Percentiles rank a stretch among this genome's conserved stretches.
These are phyloP conservation scores for Nesidiocoris tenuis DNA, from an alignment of 2,888 invertebrate species.

Conservation along the genomic window DNA sequence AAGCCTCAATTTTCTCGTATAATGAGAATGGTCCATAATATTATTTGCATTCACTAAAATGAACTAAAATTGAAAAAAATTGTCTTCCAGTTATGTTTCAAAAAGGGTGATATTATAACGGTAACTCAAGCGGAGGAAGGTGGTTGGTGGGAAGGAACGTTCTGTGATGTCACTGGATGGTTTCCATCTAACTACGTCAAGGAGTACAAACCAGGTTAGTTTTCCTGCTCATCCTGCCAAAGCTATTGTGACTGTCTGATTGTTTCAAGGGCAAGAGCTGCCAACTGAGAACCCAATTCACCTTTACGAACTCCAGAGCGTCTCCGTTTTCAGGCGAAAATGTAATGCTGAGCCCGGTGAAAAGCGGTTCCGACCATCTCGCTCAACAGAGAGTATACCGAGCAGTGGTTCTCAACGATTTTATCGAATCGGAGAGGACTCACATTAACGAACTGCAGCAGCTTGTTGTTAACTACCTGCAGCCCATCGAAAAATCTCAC, in stretches of 20 bases:
- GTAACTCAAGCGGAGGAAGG: constrained; percentile 95
- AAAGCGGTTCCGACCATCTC: constrained; percentile 50
- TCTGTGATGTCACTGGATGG: constrained; percentile 95
- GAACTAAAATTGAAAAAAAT: no score
- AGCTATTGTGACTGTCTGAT: no score
- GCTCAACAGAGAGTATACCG: constrained; percentile 71
- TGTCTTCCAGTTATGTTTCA: constrained; percentile 82
- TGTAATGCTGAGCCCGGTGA: constrained; percentile 46
- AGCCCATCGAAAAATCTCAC: constrained; percentile 80
- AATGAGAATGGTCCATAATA: no score
- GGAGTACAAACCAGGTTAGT: constrained; percentile 71
- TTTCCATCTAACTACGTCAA: constrained; percentile 97
- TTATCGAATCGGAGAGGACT: constrained; percentile 88
- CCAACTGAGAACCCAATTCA: no score
- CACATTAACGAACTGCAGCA: constrained; percentile 88
- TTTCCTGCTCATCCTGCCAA: no score
- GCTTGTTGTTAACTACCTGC: constrained; percentile 78
- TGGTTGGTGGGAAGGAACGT: constrained; percentile 99
- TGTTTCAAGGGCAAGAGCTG: no score
- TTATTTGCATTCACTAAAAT: no score
- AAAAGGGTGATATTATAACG: constrained; percentile 93
- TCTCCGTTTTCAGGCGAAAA: constrained; percentile 37
- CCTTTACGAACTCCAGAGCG: no score
- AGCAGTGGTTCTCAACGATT: constrained; percentile 81
- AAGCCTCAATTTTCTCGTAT: no score